Base-by-base conservation (phyloP, 2,113 vertebrate species). In the Taurulus bubalis region DNA sequence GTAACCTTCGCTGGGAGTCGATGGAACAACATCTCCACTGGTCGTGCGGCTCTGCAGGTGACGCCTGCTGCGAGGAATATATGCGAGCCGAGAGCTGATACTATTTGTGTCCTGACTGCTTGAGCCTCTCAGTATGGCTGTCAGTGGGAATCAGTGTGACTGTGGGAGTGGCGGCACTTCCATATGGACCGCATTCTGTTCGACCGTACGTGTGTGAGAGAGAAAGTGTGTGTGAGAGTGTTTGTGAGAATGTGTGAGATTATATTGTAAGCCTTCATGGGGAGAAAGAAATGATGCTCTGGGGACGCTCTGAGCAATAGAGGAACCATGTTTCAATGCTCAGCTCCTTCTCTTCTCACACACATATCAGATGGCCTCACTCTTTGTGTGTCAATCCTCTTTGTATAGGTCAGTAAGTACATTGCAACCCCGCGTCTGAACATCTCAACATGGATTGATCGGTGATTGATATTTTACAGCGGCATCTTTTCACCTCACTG, bases 41-140 rank as follows among this genome's bases (percentile, higher is more conserved):
- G 34, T 18, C 22, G 26, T 6, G 36, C 0, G 3, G 2, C n/a
- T 75, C 32, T 66, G 53, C 14, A 74, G 20, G 26, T 49, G 49
- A 47, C 47, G 42, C 4, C 71, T 69, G 79, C 83, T 15, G 74
- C 77, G 80, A 49, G 75, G 70, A 59, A 84, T 30, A 58, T 72
- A 77, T 69, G 86, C 91, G 24, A 73, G 85, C 82, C 56, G 62
- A 78, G 60, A 87, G 83, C 78, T 70, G 83, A 84, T 86, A 79
- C 90, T 91, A 91, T 94, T 93, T 91, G 79, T 81, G 91, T 90
- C 80, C 73, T 67, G 75, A 80, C 64, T 28, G 77, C 51, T 77
- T 77, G 79, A 82, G 85, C 84, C 64, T 71, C 84, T 87, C 74
- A 64, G 77, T 79, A 71, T 70, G 87, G 75, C 80, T 91, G 91